These are phyloP conservation scores for Tetheella fluctuosa DNA, from an alignment of 2,888 invertebrate species.

Conservation along the genomic window DNA sequence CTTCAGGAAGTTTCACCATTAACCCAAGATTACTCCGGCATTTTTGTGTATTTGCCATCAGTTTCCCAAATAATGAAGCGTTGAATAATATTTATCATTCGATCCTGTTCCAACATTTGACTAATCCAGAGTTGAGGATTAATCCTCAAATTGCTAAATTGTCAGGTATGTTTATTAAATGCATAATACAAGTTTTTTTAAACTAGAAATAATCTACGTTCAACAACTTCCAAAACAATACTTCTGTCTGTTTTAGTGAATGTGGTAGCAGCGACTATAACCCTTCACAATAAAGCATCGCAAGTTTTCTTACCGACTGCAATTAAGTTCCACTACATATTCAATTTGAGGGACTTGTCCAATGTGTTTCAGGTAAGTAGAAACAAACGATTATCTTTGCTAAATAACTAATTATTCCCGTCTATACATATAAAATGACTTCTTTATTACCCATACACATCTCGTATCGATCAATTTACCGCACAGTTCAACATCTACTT, in stretches of 20 bases:
- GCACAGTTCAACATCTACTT: neutral
- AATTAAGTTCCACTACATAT: constrained; percentile 98
- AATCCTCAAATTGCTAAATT: constrained; percentile 87
- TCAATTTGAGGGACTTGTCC: constrained; percentile 96
- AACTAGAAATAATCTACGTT: neutral
- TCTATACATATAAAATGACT: no score
- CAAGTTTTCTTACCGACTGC: constrained; percentile 97
- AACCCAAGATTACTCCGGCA: constrained; percentile 96
- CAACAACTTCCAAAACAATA: neutral
- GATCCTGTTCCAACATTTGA: constrained; percentile 93
- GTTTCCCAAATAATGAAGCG: constrained; percentile 92
- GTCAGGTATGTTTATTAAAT: constrained; percentile 65
- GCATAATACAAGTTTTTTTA: neutral
- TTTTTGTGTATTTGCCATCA: constrained; percentile 94
- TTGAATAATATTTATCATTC: constrained; percentile 94
- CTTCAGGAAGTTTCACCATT: constrained; percentile 98
- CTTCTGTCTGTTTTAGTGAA: constrained; percentile 69
- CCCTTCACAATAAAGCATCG: constrained; percentile 93
- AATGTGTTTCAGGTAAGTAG: constrained; percentile 96
- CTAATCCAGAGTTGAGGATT: constrained; percentile 92
- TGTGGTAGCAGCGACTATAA: constrained; percentile 92
- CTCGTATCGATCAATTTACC: neutral
- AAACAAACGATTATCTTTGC: no score
- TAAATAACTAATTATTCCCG: no score
- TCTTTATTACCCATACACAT: no score